These are phyloP conservation scores for Pteronotus mesoamericanus DNA, from an alignment of 2,797 vertebrate genomes.

Conservation along the genomic window DNA sequence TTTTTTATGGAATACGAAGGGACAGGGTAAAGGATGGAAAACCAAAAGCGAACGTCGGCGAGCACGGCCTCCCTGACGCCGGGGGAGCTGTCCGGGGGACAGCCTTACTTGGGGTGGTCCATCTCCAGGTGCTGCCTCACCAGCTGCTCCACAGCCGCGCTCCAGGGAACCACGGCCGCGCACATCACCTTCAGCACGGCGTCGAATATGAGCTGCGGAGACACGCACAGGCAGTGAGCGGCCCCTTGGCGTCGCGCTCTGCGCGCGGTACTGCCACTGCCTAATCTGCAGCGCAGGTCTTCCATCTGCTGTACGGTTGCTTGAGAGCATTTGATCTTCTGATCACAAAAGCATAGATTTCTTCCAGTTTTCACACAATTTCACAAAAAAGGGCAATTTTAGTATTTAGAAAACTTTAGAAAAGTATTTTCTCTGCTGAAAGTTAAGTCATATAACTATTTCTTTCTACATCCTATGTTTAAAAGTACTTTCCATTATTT, in stretches of 20 bases:
- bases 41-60: background rate
- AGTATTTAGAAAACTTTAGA: background rate
- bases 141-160: slow-evolving; percentile 89
- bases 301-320: background rate
- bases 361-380: background rate
- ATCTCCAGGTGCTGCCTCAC: slow-evolving; percentile 93
- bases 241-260: rapidly evolving
- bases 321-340: background rate
- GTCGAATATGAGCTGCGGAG: slow-evolving; percentile 91
- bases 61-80: too few relatives aligned
- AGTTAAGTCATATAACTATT: background rate
- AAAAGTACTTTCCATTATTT: background rate
- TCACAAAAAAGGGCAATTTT: background rate
- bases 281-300: background rate
- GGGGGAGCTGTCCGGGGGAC: too few relatives aligned
- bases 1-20: background rate
- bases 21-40: background rate
- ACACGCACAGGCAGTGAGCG: background rate
- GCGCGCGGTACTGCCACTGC: background rate
- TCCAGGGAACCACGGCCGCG: slow-evolving; percentile 95
- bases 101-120: slow-evolving; percentile 92
- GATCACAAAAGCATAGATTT: background rate
- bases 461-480: background rate
- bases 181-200: slow-evolving; percentile 96
- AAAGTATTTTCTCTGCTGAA: background rate